Base-by-base conservation (phyloP, 2,113 vertebrate genomes). In the Gopherus evgoodei region DNA sequence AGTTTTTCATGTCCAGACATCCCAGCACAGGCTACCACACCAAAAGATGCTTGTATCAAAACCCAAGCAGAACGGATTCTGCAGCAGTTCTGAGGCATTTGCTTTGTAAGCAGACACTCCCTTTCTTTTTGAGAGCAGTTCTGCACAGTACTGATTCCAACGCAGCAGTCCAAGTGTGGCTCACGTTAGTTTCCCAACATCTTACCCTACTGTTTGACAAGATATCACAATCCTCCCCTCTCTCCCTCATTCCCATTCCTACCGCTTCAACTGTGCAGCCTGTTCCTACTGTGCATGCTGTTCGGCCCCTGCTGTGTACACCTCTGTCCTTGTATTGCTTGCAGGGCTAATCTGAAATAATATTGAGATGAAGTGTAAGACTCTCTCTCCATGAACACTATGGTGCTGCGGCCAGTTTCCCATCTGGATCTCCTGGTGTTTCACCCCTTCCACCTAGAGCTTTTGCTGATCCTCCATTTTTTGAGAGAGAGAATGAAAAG, bases 241-340 rank as follows among this genome's bases (percentile, higher is more conserved):
- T 92, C 89, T 65, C 86, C 91, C 86, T n/a, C 29, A 5, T 49
- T 79, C 81, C 75, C 47, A 62, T 24, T 84, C 57, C 47, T 94
- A 87, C 87, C 88, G 90, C 85, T 92, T 81, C 38, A 88, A 75
- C 94, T 95, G 90, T 25, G n/a, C 52, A 91, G 88, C 94, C 94
- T 82, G 88, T 83, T 93, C 53, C 93, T 97, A 82, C 91, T 88
- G 62, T 82, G 96, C 93, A 90, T 97, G 96, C 94, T 0, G 4
- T 84, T 83, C 91, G 75, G 49, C 85, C 35, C 16, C 19, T 91
- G n/a, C 86, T 84, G 65, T 76, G 50, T 62, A 80, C 59, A 38
- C 82, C 81, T 90, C 57, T 86, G 84, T 89, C 44, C 93, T 42
- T 0, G 0, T 65, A 35, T 84, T 95, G 83, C 57, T 8, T 84